Conservation (phyloP, 2,888 invertebrate species). For the Eupelmus urozonus region DNA sequence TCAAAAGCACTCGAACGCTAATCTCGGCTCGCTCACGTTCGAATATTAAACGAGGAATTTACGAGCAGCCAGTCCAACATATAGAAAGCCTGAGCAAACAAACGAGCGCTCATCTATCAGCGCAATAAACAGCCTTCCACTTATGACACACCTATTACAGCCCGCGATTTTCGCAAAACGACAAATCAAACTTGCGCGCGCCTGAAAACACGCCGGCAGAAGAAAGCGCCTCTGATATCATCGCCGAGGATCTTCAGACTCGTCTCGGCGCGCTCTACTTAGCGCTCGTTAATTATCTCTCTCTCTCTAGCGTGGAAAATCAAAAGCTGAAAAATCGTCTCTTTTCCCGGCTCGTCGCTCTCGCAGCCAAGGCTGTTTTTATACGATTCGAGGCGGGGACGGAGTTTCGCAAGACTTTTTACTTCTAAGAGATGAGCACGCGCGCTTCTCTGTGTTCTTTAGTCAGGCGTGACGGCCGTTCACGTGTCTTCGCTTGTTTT, state of each 20-base stretch:
- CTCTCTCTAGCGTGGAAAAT: background rate
- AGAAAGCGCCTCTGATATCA: background rate
- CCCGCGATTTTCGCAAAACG: background rate
- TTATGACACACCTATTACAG: no score
- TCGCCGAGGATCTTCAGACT: no score
- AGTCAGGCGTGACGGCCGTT: background rate
- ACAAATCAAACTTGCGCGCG: background rate
- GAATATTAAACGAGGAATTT: no score
- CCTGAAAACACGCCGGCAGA: background rate
- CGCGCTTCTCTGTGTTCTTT: background rate
- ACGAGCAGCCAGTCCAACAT: no score
- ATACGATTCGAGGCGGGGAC: background rate
- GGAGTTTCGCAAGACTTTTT: background rate
- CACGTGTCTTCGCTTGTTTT: background rate
- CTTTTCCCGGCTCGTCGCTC: no score
- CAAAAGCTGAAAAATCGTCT: background rate
- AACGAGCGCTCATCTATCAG: background rate
- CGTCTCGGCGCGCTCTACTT: slow-evolving; percentile 34
- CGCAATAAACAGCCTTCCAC: background rate
- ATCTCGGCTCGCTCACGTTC: no score
- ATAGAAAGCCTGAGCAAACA: no score
- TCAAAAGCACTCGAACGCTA: no score
- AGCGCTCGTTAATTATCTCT: slow-evolving; percentile 33
- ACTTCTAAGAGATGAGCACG: background rate
- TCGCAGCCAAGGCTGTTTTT: no score